These are phyloP conservation scores for Drosophila bocqueti DNA, from an alignment of 1,140 invertebrate genomes.

Conservation along the genomic window DNA sequence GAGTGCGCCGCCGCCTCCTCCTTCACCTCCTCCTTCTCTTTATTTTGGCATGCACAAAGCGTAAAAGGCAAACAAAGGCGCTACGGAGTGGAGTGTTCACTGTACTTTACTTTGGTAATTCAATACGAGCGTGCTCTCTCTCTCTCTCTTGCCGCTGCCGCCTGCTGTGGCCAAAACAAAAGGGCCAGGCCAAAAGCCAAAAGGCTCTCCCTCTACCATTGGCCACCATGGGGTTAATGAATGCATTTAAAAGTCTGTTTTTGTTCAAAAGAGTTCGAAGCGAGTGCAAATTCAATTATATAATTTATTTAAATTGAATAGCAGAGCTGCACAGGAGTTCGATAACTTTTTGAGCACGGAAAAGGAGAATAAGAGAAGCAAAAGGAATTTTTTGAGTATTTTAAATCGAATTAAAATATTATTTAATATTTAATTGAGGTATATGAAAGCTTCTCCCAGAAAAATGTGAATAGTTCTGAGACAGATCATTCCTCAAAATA, in stretches of 20 bases:
- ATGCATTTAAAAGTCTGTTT: constrained; percentile 50
- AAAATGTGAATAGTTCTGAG: background rate
- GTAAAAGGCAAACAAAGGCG: constrained; percentile 66
- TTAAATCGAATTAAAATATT: too few species aligned
- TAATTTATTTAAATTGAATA: constrained; percentile 18
- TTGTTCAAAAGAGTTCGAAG: constrained; percentile 32
- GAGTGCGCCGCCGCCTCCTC: background rate
- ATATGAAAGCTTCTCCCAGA: too few species aligned
- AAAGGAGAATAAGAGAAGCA: background rate
- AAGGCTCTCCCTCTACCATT: constrained; percentile 15
- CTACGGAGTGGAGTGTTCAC: constrained; percentile 29
- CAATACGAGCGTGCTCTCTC: constrained; percentile 31
- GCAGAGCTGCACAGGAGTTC: constrained; percentile 9
- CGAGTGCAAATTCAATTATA: constrained; percentile 14
- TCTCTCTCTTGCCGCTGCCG: background rate
- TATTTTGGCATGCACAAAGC: constrained; percentile 79
- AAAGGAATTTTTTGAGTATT: background rate
- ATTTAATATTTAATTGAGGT: background rate
- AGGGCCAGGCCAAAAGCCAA: constrained; percentile 32
- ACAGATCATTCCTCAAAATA: background rate
- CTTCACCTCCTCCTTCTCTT: constrained; percentile 9
- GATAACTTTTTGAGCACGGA: background rate
- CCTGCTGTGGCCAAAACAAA: constrained; percentile 49
- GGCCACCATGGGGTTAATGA: constrained; percentile 37
- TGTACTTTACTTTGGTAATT: constrained; percentile 59